A percentile compares a stretch with the other conserved stretches of the same genome.
Conservation (phyloP, 2,113 vertebrate species). For the Coptodon rendalli region DNA sequence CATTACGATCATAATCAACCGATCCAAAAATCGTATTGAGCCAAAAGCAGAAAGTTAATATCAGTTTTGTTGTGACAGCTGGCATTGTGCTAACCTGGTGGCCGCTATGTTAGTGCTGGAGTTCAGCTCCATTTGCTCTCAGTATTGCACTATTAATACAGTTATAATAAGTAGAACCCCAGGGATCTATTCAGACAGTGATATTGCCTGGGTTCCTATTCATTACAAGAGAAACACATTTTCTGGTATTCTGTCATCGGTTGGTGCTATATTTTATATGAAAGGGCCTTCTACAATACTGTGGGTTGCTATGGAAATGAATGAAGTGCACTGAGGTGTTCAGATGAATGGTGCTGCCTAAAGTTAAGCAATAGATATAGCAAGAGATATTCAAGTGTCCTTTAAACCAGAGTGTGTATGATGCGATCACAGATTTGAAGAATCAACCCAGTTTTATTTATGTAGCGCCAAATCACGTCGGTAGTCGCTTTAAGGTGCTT, state of each 20-base stretch:
- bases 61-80: not conserved
- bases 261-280: constrained; percentile 1
- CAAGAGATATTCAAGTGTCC: not conserved
- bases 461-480: not conserved
- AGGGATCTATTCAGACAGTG: not conserved
- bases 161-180: not conserved
- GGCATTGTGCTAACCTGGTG: not conserved
- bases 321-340: not conserved
- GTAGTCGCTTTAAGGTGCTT: not conserved
- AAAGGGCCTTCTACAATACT: not conserved
- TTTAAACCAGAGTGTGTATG: not conserved
- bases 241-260: constrained; percentile 5
- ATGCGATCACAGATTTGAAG: not conserved
- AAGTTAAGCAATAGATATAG: not conserved
- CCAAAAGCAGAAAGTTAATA: not conserved
- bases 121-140: constrained; percentile 21
- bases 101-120: not conserved
- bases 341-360: not conserved
- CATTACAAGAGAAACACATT: constrained; percentile 23
- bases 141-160: constrained; percentile 23
- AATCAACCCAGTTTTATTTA: not conserved
- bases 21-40: not conserved
- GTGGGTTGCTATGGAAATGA: constrained; percentile 15
- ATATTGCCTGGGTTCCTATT: constrained; percentile 13
- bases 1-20: not conserved